Evolutionary conservation across 2,113 vertebrate species (phyloP).

Genomic region (Otus sunia): DNA sequence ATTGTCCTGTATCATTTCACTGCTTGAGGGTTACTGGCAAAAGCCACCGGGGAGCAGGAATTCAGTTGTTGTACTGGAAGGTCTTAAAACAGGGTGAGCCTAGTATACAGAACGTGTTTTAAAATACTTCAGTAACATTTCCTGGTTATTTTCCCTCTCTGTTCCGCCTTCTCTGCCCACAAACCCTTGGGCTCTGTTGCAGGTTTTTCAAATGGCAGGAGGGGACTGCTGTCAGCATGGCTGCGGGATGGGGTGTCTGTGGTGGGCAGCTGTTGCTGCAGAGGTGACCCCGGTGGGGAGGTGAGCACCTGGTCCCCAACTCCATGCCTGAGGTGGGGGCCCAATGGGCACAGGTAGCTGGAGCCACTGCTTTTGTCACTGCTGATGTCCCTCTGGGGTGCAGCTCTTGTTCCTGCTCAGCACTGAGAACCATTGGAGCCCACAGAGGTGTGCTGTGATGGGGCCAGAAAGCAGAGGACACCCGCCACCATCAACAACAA

Average conservation of each 20-base stretch:
- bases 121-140: background rate
- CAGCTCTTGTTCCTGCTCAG: background rate
- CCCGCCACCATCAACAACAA: accelerated
- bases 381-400: accelerated
- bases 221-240: accelerated
- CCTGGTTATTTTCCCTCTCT: background rate
- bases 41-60: background rate
- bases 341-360: background rate
- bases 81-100: background rate
- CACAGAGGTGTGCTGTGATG: background rate
- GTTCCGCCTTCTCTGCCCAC: background rate
- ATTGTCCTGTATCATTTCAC: background rate
- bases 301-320: accelerated
- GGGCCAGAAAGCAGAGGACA: background rate
- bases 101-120: background rate
- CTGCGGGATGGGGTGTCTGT: background rate
- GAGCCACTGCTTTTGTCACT: accelerated
- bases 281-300: accelerated
- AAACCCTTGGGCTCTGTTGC: background rate
- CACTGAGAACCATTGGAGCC: background rate
- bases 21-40: accelerated
- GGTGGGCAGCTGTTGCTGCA: background rate
- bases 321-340: background rate
- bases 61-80: background rate
- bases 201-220: background rate